Conservation (phyloP, 2,797 vertebrate species). For the Sebastes jordani region DNA sequence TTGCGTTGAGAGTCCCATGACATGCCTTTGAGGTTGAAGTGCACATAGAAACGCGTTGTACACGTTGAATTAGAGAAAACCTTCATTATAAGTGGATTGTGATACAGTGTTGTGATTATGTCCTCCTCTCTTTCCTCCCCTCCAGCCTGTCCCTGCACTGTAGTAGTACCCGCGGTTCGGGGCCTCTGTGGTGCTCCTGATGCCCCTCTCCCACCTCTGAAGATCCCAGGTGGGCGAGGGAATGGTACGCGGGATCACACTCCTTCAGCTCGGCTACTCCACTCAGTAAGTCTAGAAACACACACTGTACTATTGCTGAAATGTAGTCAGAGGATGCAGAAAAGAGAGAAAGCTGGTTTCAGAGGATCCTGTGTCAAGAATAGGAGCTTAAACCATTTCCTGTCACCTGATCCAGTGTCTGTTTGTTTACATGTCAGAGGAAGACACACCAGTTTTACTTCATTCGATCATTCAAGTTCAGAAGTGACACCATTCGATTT, state of each 20-base stretch:
- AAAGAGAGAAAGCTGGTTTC: not conserved
- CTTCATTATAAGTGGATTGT: not conserved
- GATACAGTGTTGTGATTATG: not conserved
- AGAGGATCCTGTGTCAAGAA: not conserved
- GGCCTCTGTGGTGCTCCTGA: conserved; percentile 99
- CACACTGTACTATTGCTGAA: too few species aligned
- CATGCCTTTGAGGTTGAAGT: not conserved
- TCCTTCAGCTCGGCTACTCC: conserved; percentile 92
- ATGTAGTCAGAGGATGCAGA: not conserved
- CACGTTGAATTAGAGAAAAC: not conserved
- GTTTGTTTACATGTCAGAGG: not conserved
- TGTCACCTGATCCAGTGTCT: conserved; percentile 24
- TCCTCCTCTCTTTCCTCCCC: not conserved
- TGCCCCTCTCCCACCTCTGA: conserved; percentile 99
- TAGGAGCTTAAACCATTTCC: conserved; percentile 19
- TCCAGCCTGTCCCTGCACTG: conserved; percentile 83
- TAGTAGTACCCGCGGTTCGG: conserved; percentile 87
- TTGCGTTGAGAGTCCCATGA: not conserved
- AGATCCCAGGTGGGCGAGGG: conserved; percentile 99
- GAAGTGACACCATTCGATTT: not conserved
- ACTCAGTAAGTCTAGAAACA: conserved; percentile 77
- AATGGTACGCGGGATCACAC: conserved; percentile 99
- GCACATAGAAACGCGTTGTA: not conserved
- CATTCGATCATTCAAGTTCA: not conserved
- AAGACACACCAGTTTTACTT: not conserved